Evolutionary conservation across 1,140 invertebrate genomes (phyloP).

Genomic region (Belonocnema kinseyi): DNA sequence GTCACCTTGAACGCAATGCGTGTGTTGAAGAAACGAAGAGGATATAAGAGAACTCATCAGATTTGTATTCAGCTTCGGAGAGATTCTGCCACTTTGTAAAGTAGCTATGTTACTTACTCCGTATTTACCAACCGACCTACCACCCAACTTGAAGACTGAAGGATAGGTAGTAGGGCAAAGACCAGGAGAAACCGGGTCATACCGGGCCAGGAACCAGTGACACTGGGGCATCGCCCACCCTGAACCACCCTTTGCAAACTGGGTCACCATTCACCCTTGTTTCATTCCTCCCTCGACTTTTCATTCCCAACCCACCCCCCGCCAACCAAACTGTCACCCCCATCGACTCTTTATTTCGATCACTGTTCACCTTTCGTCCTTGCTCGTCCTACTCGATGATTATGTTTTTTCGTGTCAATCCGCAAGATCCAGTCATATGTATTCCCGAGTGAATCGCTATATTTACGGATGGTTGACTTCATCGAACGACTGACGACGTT

Average conservation of each 20-base stretch:
- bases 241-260: conserved; percentile 48
- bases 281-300: conserved; percentile 33
- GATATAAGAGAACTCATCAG: not conserved
- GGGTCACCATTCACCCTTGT: conserved; percentile 56
- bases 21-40: not conserved
- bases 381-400: conserved; percentile 12
- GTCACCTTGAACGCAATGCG: not conserved
- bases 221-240: conserved; percentile 49
- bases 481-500: conserved; percentile 8
- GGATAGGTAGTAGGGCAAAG: conserved; percentile 43
- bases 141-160: conserved; percentile 12
- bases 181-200: conserved; percentile 55
- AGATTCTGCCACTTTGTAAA: not conserved
- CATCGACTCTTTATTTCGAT: conserved; percentile 2
- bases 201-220: conserved; percentile 50
- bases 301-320: conserved; percentile 15
- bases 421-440: not conserved
- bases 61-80: not conserved
- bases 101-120: not conserved
- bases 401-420: conserved; percentile 25
- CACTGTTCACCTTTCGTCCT: conserved; percentile 31
- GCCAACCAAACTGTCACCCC: not conserved
- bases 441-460: conserved; percentile 19
- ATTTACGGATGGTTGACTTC: conserved; percentile 24
- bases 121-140: conserved; percentile 2